A percentile compares a stretch with the other conserved stretches of the same genome.
Conservation (phyloP, 2,113 vertebrate genomes). For the Sitta europaea region DNA sequence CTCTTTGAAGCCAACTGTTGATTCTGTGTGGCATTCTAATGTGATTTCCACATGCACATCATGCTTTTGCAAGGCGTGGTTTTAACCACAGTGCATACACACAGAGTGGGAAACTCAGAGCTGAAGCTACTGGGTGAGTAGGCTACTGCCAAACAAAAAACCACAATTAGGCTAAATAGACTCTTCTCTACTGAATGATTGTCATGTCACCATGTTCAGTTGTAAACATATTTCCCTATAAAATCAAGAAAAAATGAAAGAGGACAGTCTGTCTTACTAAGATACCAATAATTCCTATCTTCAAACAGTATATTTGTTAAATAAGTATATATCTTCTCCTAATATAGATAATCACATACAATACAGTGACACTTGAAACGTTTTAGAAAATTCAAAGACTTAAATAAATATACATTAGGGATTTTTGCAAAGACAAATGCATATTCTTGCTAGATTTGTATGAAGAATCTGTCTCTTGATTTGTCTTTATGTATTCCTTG, state of each 20-base stretch:
- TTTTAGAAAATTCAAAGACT: neutral
- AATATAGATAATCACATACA: neutral
- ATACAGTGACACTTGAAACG: neutral
- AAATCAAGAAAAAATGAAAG: neutral
- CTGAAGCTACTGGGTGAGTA: neutral
- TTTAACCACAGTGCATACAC: neutral
- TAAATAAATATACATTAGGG: neutral
- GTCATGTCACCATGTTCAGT: neutral
- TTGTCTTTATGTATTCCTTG: neutral
- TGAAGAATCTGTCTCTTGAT: neutral
- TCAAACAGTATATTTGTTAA: neutral
- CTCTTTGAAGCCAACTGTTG: neutral
- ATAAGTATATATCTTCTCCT: neutral
- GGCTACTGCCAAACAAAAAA: neutral
- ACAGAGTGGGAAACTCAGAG: neutral
- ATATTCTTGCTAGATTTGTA: neutral
- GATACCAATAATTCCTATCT: neutral
- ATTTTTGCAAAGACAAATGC: neutral
- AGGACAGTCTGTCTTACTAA: neutral
- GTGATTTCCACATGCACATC: neutral
- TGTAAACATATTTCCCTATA: neutral
- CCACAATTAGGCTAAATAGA: neutral
- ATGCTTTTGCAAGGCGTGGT: neutral
- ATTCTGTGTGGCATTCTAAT: neutral
- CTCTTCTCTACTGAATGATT: neutral